phyloP scores from a whole-genome alignment of 1,140 invertebrate species.

The Leptestheria dahalacensis region DNA sequence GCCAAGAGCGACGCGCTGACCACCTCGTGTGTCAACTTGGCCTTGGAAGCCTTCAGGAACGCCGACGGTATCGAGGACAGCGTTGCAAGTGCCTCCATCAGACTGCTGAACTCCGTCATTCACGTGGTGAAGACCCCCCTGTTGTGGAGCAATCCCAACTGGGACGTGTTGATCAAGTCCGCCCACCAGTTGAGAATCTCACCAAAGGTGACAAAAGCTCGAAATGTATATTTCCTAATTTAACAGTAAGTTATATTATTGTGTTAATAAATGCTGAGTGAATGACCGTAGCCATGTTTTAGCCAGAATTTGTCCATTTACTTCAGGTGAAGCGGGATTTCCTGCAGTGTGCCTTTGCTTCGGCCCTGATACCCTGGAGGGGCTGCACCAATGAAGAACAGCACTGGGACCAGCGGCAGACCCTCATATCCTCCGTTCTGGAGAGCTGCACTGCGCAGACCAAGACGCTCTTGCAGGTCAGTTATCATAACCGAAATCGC shows the following conservation, averaged over 20 bases:
- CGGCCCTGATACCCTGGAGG: slow-evolving; percentile 1
- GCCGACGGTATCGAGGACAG: neutral
- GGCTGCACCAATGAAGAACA: neutral
- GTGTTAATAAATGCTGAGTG: neutral
- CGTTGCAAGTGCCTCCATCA: neutral
- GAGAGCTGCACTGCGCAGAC: neutral
- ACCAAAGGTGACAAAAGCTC: too few species aligned
- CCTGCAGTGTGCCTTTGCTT: neutral
- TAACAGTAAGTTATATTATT: neutral
- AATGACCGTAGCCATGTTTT: neutral
- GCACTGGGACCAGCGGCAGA: slow-evolving; percentile 28
- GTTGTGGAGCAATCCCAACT: neutral
- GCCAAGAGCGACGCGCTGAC: neutral
- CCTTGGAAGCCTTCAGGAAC: neutral
- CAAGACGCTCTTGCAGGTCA: neutral
- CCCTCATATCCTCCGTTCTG: slow-evolving; percentile 24
- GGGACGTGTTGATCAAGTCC: neutral
- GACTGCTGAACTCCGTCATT: neutral
- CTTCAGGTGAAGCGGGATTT: slow-evolving; percentile 2
- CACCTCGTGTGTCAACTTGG: neutral
- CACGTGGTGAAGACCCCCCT: neutral
- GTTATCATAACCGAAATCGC: neutral
- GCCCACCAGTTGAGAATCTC: neutral
- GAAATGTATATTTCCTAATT: neutral
- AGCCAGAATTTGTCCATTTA: neutral